Evolutionary conservation across 2,888 invertebrate species (phyloP).

Genomic region (Pristionchus arcanus): DNA sequence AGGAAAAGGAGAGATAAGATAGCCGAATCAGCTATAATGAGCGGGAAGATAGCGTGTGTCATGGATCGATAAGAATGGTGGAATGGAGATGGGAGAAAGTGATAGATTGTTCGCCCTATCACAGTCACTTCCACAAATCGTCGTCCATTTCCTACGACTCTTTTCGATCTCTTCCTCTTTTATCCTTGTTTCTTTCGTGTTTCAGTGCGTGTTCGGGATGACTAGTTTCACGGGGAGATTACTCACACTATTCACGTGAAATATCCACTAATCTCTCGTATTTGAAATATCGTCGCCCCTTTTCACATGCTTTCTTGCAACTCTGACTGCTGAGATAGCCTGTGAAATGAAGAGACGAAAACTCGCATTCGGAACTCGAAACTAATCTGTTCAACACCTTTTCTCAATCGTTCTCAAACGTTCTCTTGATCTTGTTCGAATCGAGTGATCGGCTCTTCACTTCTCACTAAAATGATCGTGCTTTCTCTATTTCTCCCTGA

Average conservation of each 20-base stretch:
- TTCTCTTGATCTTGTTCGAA: not conserved
- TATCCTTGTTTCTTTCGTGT: not conserved
- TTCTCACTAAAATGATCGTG: not conserved
- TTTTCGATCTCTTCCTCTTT: not conserved
- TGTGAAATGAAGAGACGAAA: no score
- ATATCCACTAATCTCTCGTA: not conserved
- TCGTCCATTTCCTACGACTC: not conserved
- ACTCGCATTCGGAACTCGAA: no score
- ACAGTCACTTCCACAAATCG: not conserved
- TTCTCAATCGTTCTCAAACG: not conserved
- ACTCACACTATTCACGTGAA: not conserved
- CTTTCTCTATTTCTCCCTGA: not conserved
- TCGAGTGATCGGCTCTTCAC: slow-evolving; percentile 23
- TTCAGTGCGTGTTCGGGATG: slow-evolving; percentile 2
- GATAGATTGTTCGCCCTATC: slow-evolving; percentile 43
- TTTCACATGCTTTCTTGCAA: not conserved
- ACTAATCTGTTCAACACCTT: not conserved
- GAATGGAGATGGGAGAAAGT: slow-evolving; percentile 28
- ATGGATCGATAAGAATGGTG: slow-evolving; percentile 7
- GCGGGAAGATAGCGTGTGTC: not conserved
- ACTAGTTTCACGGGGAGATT: not conserved
- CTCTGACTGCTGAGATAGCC: no score
- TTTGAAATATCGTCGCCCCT: not conserved
- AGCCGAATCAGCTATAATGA: not conserved
- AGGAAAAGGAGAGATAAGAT: slow-evolving; percentile 22